Evolutionary conservation across 2,797 vertebrate species (phyloP).

Genomic region (Natrix natrix): DNA sequence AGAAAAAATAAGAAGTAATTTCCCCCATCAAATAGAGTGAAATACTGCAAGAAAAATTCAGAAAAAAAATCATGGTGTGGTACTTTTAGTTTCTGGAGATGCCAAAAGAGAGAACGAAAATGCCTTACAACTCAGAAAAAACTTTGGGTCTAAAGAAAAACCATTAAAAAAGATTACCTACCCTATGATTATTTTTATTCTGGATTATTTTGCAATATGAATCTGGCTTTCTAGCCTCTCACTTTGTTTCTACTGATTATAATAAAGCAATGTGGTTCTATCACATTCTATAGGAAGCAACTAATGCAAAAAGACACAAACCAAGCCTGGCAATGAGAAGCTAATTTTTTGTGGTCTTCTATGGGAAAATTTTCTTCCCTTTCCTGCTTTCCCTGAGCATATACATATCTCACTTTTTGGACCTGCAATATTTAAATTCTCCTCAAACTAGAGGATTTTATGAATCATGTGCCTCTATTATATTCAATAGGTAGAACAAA

Average conservation of each 20-base stretch:
- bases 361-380: neutral
- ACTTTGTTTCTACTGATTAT: neutral
- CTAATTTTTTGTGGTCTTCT: neutral
- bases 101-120: neutral
- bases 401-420: neutral
- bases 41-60: neutral
- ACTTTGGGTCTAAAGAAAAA: neutral
- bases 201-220: neutral
- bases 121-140: neutral
- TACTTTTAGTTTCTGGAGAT: neutral
- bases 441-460: neutral
- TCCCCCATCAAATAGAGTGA: neutral
- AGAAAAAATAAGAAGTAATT: neutral
- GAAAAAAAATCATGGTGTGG: neutral
- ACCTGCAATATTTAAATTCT: neutral
- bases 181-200: neutral
- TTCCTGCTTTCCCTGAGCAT: neutral
- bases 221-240: neutral
- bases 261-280: neutral
- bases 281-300: neutral
- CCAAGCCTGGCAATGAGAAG: neutral
- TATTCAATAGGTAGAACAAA: neutral
- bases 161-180: neutral
- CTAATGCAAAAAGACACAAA: neutral
- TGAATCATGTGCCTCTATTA: neutral